Base-by-base conservation (phyloP, 2,888 invertebrate genomes). In the Geotrupes spiniger region DNA sequence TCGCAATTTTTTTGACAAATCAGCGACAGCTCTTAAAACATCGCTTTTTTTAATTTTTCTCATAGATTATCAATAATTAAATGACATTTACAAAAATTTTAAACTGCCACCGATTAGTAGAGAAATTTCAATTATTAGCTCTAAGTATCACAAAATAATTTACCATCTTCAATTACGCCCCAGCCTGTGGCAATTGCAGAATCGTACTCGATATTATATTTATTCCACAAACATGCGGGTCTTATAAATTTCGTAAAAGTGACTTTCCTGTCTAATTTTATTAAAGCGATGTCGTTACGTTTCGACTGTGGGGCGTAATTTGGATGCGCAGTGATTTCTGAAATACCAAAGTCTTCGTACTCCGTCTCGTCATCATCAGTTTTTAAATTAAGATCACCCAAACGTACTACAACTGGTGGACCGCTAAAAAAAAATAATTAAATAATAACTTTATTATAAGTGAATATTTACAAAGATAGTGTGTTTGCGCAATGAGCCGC, bases 211-310 rank as follows among this genome's bases (percentile, higher is more conserved):
- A 78, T 69, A 43, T 65, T 62, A 0, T 41, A 40, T 15, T 62
- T 64, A 0, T 68, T 70, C 74, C 81, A 82, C 0, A 87, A 71
- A 61, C 86, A 87, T 0, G 85, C 82, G 0, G 86, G 85, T 3
- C 83, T 65, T 0, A 85, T 74, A 43, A 70, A 74, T 1, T 73
- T 64, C 4, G 72, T 76, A 56, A 84, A 80, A 15, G 58, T 54
- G 1, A 78, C 68, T 31, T 43, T 46, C 0, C 66, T 61, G 0
- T 64, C 66, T 27, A 86, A 65, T 58, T 80, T 75, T 0, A 87
- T 47, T 0, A 87, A 67, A 0, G 84, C 85, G 41, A 87, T 83
- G 59, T 87, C 87, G 56, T 85, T 73, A 69, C 87, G 85, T 11
- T 76, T 75, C 0, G 62, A 57, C 0, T 78, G 78, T 0, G 78